Evolutionary conservation across 1,140 invertebrate genomes (phyloP).

Genomic region (Mamestra configurata): DNA sequence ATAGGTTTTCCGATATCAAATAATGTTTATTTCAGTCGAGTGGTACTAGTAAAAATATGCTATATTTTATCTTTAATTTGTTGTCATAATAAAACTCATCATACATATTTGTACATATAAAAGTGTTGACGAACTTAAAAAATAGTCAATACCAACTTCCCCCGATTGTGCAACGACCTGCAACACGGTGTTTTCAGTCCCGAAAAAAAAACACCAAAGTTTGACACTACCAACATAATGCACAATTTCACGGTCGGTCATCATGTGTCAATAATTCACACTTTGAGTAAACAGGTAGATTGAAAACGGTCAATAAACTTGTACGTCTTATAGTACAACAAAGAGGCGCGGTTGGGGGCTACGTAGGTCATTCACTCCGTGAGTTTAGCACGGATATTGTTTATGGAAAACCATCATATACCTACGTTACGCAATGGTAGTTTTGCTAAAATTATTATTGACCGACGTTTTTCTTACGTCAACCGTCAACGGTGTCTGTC

Average conservation of each 20-base stretch:
- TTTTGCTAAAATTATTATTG: slow-evolving; percentile 44
- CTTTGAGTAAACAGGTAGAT: slow-evolving; percentile 48
- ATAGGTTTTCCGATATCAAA: too few species aligned
- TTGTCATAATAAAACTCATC: too few species aligned
- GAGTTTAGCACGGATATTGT: slow-evolving; percentile 48
- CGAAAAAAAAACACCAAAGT: not conserved
- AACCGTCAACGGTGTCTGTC: slow-evolving; percentile 12
- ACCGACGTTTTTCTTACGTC: not conserved
- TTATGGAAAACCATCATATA: slow-evolving; percentile 49
- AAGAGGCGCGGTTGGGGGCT: slow-evolving; percentile 50
- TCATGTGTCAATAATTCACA: slow-evolving; percentile 51
- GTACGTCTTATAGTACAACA: slow-evolving; percentile 47
- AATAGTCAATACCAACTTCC: not conserved
- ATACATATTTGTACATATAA: too few species aligned
- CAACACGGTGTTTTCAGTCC: not conserved
- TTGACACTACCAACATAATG: slow-evolving; percentile 16
- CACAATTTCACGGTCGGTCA: slow-evolving; percentile 48
- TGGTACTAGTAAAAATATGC: too few species aligned
- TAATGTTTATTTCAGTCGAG: too few species aligned
- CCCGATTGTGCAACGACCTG: not conserved
- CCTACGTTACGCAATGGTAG: slow-evolving; percentile 44
- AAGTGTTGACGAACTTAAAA: not conserved
- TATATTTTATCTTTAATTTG: too few species aligned
- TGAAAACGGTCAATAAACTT: slow-evolving; percentile 50
- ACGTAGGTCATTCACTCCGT: slow-evolving; percentile 44